A percentile compares a stretch with the other conserved stretches of the same genome.
phyloP scores from a whole-genome alignment of 2,888 invertebrate genomes.

The Oegoconia quadripuncta region DNA sequence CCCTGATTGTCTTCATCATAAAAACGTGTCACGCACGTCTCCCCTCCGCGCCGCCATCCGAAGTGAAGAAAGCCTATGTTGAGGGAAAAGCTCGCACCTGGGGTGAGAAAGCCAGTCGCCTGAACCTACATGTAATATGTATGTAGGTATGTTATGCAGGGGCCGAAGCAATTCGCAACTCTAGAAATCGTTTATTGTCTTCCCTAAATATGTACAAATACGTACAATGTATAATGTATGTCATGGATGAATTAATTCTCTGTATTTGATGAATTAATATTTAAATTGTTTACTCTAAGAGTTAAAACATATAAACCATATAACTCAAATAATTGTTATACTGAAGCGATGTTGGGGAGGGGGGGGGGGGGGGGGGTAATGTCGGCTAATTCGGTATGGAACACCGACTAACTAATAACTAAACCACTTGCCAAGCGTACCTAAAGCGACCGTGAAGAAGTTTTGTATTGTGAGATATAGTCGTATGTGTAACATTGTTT shows the following conservation, averaged over 20 bases:
- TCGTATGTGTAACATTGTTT: too few species aligned
- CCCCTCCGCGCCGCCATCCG: conserved; percentile 26
- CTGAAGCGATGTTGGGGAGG: too few species aligned
- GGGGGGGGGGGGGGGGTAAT: too few species aligned
- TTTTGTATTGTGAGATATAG: conserved; percentile 14
- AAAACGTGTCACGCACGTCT: conserved; percentile 67
- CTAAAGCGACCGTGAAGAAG: conserved; percentile 22
- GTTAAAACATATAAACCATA: too few species aligned
- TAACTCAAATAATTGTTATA: too few species aligned
- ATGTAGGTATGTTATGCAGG: not conserved
- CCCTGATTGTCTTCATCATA: conserved; percentile 62
- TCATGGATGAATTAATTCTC: too few species aligned
- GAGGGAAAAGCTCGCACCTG: conserved; percentile 27
- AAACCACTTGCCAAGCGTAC: conserved; percentile 25
- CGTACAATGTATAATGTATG: too few species aligned
- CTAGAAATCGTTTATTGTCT: too few species aligned
- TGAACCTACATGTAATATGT: conserved; percentile 1
- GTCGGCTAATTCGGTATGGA: too few species aligned
- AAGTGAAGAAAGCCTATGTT: conserved; percentile 30
- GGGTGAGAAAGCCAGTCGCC: conserved; percentile 17
- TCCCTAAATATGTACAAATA: too few species aligned
- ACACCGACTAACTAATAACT: not conserved
- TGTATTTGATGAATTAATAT: too few species aligned
- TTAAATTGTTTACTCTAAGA: too few species aligned
- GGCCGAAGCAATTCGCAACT: not conserved